Percentiles rank a stretch among this genome's conserved stretches.
These are phyloP conservation scores for Trichacis sp. DNA, from an alignment of 2,888 invertebrate species.

Conservation along the genomic window DNA sequence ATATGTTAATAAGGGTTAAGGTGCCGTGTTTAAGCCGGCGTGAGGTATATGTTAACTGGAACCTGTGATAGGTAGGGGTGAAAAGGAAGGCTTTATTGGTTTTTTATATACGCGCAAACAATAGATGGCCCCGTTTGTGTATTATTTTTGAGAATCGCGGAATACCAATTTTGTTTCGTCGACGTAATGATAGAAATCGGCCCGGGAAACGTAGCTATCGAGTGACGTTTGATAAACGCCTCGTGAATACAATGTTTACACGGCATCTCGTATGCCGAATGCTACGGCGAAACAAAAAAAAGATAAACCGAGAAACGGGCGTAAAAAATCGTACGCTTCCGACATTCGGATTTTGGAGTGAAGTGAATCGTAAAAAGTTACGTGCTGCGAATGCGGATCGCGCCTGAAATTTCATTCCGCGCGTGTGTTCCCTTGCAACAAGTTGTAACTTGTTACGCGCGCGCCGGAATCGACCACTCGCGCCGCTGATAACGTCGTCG, in stretches of 20 bases:
- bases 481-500: neutral
- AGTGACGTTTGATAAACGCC: neutral
- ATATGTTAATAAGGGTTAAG: too few relatives aligned
- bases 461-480: too few relatives aligned
- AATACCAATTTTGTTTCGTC: neutral
- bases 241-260: neutral
- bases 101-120: conserved; percentile 7
- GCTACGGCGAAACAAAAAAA: conserved; percentile 31
- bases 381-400: conserved; percentile 32
- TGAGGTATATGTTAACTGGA: conserved; percentile 34
- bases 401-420: conserved; percentile 25
- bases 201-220: neutral
- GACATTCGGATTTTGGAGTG: conserved; percentile 39
- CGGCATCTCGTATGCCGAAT: conserved; percentile 21
- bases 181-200: neutral
- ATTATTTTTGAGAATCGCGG: conserved; percentile 13
- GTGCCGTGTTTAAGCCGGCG: too few relatives aligned
- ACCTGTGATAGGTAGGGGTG: conserved; percentile 9
- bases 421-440: conserved; percentile 35
- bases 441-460: conserved; percentile 31
- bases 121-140: conserved; percentile 15
- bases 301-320: too few relatives aligned
- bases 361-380: conserved; percentile 40
- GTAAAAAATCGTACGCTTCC: conserved; percentile 43
- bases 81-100: conserved; percentile 11